Conservation (phyloP, 2,888 invertebrate genomes). For the Spilarctia lutea region DNA sequence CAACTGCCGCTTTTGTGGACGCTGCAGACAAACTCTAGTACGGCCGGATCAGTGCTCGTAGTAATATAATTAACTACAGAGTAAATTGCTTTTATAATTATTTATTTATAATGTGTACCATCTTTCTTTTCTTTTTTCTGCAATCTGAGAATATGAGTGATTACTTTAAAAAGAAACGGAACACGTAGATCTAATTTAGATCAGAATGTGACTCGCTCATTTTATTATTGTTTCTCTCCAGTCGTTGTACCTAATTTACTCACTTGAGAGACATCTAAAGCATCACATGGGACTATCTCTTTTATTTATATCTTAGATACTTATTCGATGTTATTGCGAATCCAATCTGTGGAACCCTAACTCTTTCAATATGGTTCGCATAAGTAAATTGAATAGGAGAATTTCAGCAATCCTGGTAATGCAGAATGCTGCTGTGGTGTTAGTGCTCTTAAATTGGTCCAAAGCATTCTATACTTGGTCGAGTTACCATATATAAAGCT, state of each 20-base stretch:
- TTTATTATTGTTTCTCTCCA: not conserved
- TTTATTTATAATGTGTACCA: not conserved
- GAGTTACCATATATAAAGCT: constrained; percentile 24
- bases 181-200: no score
- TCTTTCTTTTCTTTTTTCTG: not conserved
- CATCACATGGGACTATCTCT: not conserved
- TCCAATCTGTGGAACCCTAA: constrained; percentile 24
- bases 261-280: not conserved
- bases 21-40: constrained; percentile 3
- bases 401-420: constrained; percentile 51
- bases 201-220: not conserved
- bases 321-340: not conserved
- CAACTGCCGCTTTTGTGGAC: constrained; percentile 10
- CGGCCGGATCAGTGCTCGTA: not conserved
- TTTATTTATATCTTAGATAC: not conserved
- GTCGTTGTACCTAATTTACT: not conserved
- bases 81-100: not conserved
- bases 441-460: constrained; percentile 21
- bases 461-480: constrained; percentile 22
- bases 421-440: constrained; percentile 27
- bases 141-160: no score
- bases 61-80: constrained; percentile 4
- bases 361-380: constrained; percentile 38
- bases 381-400: constrained; percentile 48
- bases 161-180: no score